phyloP scores from a whole-genome alignment of 2,797 vertebrate species.

The Myotis myotis region DNA sequence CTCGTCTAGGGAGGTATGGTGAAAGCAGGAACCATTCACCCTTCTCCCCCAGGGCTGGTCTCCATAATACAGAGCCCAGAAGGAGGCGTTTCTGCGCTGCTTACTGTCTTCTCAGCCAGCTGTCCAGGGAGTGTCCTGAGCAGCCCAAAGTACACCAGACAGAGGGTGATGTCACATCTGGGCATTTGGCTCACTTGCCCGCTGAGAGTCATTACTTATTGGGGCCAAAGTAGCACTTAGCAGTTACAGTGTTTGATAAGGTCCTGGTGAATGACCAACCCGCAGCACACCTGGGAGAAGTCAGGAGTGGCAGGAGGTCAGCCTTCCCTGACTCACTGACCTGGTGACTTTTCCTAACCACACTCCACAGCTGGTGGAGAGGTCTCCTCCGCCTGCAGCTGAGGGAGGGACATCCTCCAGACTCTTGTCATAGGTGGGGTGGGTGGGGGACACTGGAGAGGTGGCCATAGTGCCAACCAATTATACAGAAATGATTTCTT shows the following conservation, averaged over 20 bases:
- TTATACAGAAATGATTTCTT: not conserved
- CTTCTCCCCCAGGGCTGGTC: not conserved
- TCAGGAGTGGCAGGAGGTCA: not conserved
- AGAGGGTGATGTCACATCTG: not conserved
- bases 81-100: not conserved
- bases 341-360: not conserved
- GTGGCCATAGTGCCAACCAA: not conserved
- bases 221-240: slow-evolving; percentile 18
- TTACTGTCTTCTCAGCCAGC: not conserved
- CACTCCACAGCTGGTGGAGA: not conserved
- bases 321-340: not conserved
- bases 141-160: not conserved
- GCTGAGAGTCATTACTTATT: not conserved
- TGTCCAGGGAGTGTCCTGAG: not conserved
- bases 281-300: not conserved
- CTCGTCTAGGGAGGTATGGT: not conserved
- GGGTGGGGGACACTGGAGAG: not conserved
- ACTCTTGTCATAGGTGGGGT: not conserved
- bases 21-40: not conserved
- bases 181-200: not conserved
- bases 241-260: slow-evolving; percentile 12
- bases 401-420: not conserved
- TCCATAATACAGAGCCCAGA: no score
- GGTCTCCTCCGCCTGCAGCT: not conserved
- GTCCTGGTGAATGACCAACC: slow-evolving; percentile 11